These are phyloP conservation scores for Chionodraco myersi DNA, from an alignment of 2,113 vertebrate species.

Conservation along the genomic window DNA sequence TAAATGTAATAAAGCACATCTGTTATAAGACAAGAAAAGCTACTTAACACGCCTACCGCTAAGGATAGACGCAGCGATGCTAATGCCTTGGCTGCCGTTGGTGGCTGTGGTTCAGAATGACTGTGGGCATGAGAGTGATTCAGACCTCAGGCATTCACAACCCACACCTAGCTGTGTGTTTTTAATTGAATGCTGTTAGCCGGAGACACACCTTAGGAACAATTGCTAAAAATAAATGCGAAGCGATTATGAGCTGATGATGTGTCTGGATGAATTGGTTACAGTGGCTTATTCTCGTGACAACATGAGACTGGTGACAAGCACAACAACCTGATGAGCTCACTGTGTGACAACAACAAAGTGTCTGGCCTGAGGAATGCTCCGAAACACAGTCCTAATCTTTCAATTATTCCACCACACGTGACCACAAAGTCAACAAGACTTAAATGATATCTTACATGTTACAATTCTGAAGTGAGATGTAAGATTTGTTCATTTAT, in stretches of 20 bases:
- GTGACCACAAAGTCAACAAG: neutral
- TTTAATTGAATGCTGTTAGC: conserved; percentile 19
- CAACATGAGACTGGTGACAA: neutral
- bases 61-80: neutral
- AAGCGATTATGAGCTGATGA: conserved; percentile 21
- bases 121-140: conserved; percentile 29
- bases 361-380: neutral
- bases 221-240: conserved; percentile 24
- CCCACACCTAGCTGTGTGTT: conserved; percentile 5
- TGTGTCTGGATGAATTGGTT: conserved; percentile 14
- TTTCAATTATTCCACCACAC: neutral
- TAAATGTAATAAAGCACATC: neutral
- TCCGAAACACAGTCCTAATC: neutral
- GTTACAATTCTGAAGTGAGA: too few relatives aligned
- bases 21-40: conserved; percentile 24
- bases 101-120: neutral
- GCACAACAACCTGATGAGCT: conserved; percentile 14
- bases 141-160: conserved; percentile 22
- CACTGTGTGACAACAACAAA: neutral
- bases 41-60: conserved; percentile 3
- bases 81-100: conserved; percentile 17
- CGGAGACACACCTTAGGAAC: conserved; percentile 22
- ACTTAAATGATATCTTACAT: neutral
- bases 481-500: too few relatives aligned
- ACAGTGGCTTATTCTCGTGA: conserved; percentile 8